Percentiles rank a stretch among this genome's conserved stretches.
Conservation (phyloP, 2,888 invertebrate genomes). For the Mythimna loreyi region DNA sequence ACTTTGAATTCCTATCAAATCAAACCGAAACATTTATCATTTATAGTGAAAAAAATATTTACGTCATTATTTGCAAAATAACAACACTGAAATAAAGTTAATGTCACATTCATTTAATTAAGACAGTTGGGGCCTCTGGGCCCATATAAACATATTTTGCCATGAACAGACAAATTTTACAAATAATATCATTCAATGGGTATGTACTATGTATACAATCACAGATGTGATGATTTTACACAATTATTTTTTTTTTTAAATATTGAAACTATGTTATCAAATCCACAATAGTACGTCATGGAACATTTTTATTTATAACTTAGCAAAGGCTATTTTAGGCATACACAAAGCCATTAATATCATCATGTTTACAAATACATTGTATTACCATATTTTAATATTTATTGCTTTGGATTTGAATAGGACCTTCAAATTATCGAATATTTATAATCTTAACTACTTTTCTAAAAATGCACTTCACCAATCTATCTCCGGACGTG, state of each 20-base stretch:
- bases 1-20: conserved; percentile 3
- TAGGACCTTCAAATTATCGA: not conserved
- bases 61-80: not conserved
- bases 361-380: not conserved
- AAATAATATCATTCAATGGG: not conserved
- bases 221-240: not conserved
- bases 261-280: not conserved
- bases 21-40: conserved; percentile 8
- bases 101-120: not conserved
- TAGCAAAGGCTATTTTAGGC: not conserved
- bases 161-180: not conserved
- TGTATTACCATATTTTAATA: not conserved
- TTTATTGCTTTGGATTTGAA: not conserved
- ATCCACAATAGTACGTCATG: not conserved
- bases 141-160: not conserved
- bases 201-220: not conserved
- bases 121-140: not conserved
- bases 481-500: conserved; percentile 52
- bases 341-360: not conserved
- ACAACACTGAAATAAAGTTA: not conserved
- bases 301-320: not conserved
- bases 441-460: not conserved
- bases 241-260: too few species aligned
- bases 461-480: not conserved
- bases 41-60: not conserved